phyloP scores from a whole-genome alignment of 2,797 vertebrate genomes.

The Pitangus sulphuratus region DNA sequence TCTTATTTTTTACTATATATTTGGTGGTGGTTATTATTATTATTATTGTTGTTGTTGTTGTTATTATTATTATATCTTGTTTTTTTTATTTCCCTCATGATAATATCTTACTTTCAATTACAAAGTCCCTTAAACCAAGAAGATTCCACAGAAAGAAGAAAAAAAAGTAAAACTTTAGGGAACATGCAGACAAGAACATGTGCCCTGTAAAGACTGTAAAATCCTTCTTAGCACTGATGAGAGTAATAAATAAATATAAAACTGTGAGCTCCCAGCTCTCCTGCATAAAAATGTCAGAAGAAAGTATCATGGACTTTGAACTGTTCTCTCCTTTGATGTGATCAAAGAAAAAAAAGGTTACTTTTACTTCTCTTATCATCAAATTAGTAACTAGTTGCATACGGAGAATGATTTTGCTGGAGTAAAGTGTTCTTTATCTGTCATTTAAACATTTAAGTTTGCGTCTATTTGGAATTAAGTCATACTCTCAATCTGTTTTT shows the following conservation, averaged over 20 bases:
- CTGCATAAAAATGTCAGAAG: background rate
- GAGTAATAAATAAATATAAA: background rate
- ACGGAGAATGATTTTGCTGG: background rate
- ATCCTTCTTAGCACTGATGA: background rate
- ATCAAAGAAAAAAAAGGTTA: background rate
- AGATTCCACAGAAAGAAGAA: background rate
- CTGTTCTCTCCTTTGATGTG: background rate
- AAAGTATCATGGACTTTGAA: background rate
- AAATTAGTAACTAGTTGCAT: background rate
- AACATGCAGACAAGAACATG: background rate
- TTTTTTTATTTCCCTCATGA: background rate
- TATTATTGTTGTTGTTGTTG: background rate
- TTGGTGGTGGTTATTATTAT: too few species aligned
- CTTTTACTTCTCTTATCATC: background rate
- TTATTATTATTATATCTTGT: background rate
- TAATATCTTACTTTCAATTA: background rate
- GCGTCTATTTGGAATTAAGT: background rate
- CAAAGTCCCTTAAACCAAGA: background rate
- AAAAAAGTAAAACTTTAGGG: background rate
- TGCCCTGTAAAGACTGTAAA: background rate
- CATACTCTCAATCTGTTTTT: background rate
- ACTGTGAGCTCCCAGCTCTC: background rate
- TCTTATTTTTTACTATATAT: background rate
- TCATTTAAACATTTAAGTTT: background rate
- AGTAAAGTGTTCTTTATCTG: background rate